Percentiles rank a stretch among this genome's conserved stretches.
phyloP scores from a whole-genome alignment of 2,113 vertebrate genomes.

The Chitala chitala region DNA sequence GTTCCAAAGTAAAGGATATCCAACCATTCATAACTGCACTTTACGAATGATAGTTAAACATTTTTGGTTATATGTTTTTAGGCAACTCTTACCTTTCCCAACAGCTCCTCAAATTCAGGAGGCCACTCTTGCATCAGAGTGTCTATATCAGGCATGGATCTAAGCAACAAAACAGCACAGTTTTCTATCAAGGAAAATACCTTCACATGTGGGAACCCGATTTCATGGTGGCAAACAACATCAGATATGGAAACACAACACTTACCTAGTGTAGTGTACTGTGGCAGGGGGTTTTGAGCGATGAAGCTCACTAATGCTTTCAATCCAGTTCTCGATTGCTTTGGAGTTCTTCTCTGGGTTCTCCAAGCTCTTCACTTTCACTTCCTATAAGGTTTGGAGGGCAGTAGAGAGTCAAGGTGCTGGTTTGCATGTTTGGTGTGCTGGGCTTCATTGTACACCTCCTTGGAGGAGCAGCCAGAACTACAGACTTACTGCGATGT shows the following conservation, averaged over 20 bases:
- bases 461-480: constrained; percentile 48
- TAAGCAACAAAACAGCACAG: constrained; percentile 35
- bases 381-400: constrained; percentile 51
- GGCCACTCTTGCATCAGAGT: constrained; percentile 95
- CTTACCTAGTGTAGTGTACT: constrained; percentile 73
- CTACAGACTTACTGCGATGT: constrained; percentile 60
- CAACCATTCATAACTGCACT: too few relatives aligned
- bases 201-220: background rate
- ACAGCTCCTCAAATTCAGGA: constrained; percentile 80
- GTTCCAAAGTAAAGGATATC: too few relatives aligned
- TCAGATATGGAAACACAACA: background rate
- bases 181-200: background rate
- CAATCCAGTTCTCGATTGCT: constrained; percentile 77
- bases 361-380: constrained; percentile 81
- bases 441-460: constrained; percentile 48
- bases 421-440: constrained; percentile 10
- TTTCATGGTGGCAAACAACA: background rate
- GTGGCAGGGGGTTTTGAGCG: constrained; percentile 70
- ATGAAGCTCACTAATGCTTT: constrained; percentile 80
- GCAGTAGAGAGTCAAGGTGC: background rate
- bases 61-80: too few relatives aligned
- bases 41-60: too few relatives aligned
- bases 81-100: constrained; percentile 76
- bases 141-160: constrained; percentile 88
- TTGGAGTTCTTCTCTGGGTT: constrained; percentile 76